Evolutionary conservation across 2,888 invertebrate species (phyloP), one percentile per base, ranked within the genome.

Genomic region (Acronicta leporina): DNA sequence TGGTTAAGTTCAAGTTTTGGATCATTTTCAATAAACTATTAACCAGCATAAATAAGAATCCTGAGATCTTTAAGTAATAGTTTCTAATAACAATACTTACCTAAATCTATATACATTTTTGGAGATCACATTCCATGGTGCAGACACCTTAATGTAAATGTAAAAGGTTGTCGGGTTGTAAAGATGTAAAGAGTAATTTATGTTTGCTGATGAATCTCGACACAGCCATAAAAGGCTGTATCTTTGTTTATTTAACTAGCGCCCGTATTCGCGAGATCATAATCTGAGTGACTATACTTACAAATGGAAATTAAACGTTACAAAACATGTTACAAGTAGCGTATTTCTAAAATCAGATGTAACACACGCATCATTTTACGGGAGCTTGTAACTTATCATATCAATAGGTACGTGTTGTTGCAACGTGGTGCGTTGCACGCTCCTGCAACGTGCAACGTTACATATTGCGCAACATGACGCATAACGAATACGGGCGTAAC

Each of bases 141-240:
- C 14, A 42, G 54, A 52, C 68, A 61, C 69, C 53, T 57, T 43
- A 43, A 68, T 61, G 56, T 68, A 60, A 61, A 66, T 73, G 75
- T 75, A 60, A 60, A 60, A 56, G 62, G 55, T 77, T 67, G 67
- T 61, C 49, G 60, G 73, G 40, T 56, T 73, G 68, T 75, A 58
- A 55, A 64, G 50, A 58, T 64, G 56, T 75, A 69, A 73, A 64
- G 42, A 72, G 54, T 75, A 57, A 57, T 73, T 64, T 59, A 59
- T 59, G 55, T 75, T 63, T 61, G 63, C 47, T 61, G 58, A 45
- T 40, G 46, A 14, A 47, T 45, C 56, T 35, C 11, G 42, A 52
- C 44, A 38, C 48, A 33, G 64, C 52, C 55, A 38, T 5, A 14
- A 15, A 13, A 6, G 58, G 63, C 60, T 67, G 25, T 56, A 57